Percentiles rank a stretch among this genome's conserved stretches.
Evolutionary conservation across 1,140 invertebrate species (phyloP).

Genomic region (Augochlora pura): DNA sequence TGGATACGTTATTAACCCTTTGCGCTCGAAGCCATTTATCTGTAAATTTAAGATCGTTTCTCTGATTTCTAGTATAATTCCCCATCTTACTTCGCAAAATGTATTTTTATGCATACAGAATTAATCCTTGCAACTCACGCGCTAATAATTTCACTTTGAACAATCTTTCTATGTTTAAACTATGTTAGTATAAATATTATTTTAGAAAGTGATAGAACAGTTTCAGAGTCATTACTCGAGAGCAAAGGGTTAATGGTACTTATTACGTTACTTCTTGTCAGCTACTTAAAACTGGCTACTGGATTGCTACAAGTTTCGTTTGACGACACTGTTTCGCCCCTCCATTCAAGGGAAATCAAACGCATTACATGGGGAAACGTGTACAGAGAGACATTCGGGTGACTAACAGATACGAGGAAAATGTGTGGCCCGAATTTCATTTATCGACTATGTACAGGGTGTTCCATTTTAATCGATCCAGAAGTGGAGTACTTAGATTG

Average conservation of each 20-base stretch:
- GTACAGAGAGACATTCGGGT: not conserved
- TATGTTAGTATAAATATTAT: too few relatives aligned
- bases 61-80: too few relatives aligned
- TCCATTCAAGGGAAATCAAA: not conserved
- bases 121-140: too few relatives aligned
- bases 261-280: constrained; percentile 3
- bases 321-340: not conserved
- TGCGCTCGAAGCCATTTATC: too few relatives aligned
- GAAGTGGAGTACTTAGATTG: not conserved
- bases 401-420: not conserved
- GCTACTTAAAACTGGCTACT: not conserved
- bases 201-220: too few relatives aligned
- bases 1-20: constrained; percentile 4
- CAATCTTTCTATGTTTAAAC: too few relatives aligned
- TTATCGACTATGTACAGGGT: not conserved
- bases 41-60: too few relatives aligned
- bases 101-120: too few relatives aligned
- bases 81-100: too few relatives aligned
- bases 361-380: not conserved
- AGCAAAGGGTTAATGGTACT: too few relatives aligned
- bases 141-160: too few relatives aligned
- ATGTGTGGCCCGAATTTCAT: not conserved
- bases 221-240: too few relatives aligned
- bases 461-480: not conserved
- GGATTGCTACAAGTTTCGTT: not conserved